These are phyloP conservation scores for Craseonycteris thonglongyai DNA, from an alignment of 2,113 vertebrate species.

Conservation along the genomic window DNA sequence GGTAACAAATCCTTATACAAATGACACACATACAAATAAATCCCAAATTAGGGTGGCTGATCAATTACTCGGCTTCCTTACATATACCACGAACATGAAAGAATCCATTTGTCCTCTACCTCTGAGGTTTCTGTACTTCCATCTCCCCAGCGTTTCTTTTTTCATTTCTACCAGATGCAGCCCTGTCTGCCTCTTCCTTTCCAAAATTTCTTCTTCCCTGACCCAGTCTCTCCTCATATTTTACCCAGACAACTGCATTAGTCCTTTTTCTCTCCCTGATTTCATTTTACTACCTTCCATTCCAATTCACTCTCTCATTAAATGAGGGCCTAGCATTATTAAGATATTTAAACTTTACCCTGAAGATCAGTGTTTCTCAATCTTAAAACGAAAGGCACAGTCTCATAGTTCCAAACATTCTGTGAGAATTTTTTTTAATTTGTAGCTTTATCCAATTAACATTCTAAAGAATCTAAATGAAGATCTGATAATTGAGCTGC, in stretches of 20 bases:
- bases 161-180: neutral
- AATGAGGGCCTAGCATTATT: neutral
- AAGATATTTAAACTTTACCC: neutral
- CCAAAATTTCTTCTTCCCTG: neutral
- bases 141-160: neutral
- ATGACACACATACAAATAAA: neutral
- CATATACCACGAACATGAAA: neutral
- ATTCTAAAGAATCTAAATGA: conserved; percentile 24
- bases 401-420: neutral
- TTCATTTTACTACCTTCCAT: neutral
- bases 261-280: neutral
- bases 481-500: conserved; percentile 30
- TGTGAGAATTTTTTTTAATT: neutral
- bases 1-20: neutral
- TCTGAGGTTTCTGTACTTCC: neutral
- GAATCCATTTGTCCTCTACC: neutral
- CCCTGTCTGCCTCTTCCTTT: neutral
- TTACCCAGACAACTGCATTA: neutral
- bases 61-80: neutral
- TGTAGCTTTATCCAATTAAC: conserved; percentile 16
- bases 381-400: neutral
- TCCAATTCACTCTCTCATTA: neutral
- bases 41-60: neutral
- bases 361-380: neutral
- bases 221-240: neutral